A percentile compares a stretch with the other conserved stretches of the same genome.
Evolutionary conservation across 2,888 invertebrate genomes (phyloP).

Genomic region (Belgica antarctica): DNA sequence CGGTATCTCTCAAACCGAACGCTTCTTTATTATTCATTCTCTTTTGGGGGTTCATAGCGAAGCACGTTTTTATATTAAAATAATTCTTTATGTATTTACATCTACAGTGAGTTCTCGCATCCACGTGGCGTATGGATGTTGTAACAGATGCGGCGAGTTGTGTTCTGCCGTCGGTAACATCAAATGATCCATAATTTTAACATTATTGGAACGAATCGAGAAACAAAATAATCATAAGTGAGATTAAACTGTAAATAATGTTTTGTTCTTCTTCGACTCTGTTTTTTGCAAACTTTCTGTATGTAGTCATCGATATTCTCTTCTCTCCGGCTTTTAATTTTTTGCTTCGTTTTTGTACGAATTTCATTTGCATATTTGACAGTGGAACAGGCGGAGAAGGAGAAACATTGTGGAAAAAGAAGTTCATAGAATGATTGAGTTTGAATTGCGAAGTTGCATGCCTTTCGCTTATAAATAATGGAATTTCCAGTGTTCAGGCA

Average conservation of each 20-base stretch:
- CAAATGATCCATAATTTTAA: constrained; percentile 16
- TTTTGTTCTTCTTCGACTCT: neutral
- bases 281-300: constrained; percentile 2
- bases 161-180: neutral
- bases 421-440: constrained; percentile 4
- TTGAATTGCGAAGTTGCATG: constrained; percentile 12
- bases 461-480: constrained; percentile 9
- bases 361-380: constrained; percentile 30
- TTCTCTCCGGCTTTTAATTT: neutral
- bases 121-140: constrained; percentile 1
- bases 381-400: neutral
- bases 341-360: neutral
- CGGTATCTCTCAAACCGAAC: neutral
- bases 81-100: constrained; percentile 24
- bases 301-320: constrained; percentile 13
- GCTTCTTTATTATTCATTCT: constrained; percentile 26
- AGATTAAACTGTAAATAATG: constrained; percentile 39
- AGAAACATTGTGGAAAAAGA: neutral
- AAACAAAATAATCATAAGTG: constrained; percentile 26
- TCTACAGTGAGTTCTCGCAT: constrained; percentile 2
- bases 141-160: constrained; percentile 19
- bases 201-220: constrained; percentile 39
- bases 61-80: constrained; percentile 28
- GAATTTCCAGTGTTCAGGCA: neutral
- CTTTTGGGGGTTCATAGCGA: constrained; percentile 17